Evolutionary conservation across 1,140 invertebrate genomes (phyloP).

Genomic region (Ceratina australensis): DNA sequence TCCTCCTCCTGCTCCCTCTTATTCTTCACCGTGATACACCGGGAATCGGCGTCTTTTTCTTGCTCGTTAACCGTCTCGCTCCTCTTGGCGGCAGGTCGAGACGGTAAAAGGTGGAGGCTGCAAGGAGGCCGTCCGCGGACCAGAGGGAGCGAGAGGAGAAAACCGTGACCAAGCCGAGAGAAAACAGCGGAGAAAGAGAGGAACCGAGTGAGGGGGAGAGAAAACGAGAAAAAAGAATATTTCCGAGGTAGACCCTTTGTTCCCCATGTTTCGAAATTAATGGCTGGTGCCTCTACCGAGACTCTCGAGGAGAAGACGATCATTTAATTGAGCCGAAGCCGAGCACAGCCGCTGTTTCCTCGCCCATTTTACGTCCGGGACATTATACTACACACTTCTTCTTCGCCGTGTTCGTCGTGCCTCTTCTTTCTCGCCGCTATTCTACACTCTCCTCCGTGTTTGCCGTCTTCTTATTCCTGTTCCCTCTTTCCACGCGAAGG

Average conservation of each 20-base stretch:
- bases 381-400: constrained; percentile 46
- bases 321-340: constrained; percentile 71
- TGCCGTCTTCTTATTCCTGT: background rate
- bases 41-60: constrained; percentile 18
- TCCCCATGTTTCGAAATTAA: constrained; percentile 75
- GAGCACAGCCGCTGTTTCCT: constrained; percentile 53
- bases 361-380: constrained; percentile 45
- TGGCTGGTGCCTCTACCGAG: constrained; percentile 64
- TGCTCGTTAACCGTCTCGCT: constrained; percentile 45
- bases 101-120: constrained; percentile 44
- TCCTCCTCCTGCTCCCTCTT: constrained; percentile 32
- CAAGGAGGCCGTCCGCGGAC: constrained; percentile 5
- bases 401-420: constrained; percentile 14
- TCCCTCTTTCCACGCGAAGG: background rate
- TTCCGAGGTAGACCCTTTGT: constrained; percentile 72
- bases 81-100: constrained; percentile 52
- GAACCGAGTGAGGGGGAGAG: constrained; percentile 26
- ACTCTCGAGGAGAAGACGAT: constrained; percentile 66
- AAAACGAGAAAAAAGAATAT: constrained; percentile 57
- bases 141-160: background rate
- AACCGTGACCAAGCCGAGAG: background rate
- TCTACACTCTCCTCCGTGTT: background rate
- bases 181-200: background rate
- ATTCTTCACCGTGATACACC: constrained; percentile 20
- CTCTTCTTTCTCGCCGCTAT: background rate